These are phyloP conservation scores for Festucalex cinctus DNA, from an alignment of 2,113 vertebrate species.

Conservation along the genomic window DNA sequence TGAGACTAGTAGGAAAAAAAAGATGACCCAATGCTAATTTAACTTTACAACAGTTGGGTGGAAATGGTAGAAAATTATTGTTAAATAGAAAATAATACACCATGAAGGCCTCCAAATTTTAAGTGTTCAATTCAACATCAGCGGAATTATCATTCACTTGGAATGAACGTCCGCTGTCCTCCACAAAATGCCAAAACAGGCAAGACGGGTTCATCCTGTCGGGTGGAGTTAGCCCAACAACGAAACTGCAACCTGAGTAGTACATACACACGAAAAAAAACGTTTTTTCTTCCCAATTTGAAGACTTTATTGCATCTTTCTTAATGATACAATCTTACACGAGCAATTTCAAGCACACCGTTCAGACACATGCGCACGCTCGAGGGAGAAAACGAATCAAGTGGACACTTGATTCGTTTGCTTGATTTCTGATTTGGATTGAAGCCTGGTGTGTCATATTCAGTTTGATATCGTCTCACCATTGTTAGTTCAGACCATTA, in stretches of 20 bases:
- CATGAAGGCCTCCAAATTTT: neutral
- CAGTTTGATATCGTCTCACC: neutral
- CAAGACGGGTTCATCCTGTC: slow-evolving; percentile 1
- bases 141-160: neutral
- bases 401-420: neutral
- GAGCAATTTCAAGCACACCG: neutral
- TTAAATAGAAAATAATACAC: no score
- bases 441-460: neutral
- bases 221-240: neutral
- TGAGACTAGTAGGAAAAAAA: no score
- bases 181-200: neutral
- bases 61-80: no score
- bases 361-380: neutral
- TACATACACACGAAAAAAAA: neutral
- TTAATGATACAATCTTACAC: slow-evolving; percentile 4
- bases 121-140: neutral
- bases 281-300: neutral
- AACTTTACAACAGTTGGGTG: no score
- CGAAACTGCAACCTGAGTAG: neutral
- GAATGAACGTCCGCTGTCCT: neutral
- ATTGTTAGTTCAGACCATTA: neutral
- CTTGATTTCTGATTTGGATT: neutral
- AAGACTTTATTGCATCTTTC: slow-evolving; percentile 18
- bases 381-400: neutral
- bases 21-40: no score